Base-by-base conservation (phyloP, 2,797 vertebrate genomes). In the Aphelocoma californica region DNA sequence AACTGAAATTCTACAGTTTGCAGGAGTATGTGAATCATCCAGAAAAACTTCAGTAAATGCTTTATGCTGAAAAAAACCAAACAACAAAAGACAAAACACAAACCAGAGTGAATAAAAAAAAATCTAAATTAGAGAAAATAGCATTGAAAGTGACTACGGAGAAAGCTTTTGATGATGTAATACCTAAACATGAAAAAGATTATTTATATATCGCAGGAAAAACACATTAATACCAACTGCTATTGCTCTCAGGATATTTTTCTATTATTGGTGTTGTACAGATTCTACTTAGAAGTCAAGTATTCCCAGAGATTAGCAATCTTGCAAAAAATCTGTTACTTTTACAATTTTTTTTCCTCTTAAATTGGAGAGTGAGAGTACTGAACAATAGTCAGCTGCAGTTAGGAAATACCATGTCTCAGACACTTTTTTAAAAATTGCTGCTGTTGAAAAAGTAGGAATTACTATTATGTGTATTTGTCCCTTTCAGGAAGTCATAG, bases 21-120 rank as follows among this genome's bases (percentile, higher is more conserved):
- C 97, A 73, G 99, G 99, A 66, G 98, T 98, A 84, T 98, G 98
- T 28, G 98, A 98, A 95, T 99, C 99, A 86, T 99, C 99, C 58
- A 99, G 98, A 95, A 99, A 99, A 86, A 99, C 98, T 97, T 99
- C 99, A 31, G 99, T 98, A 96, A 99, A 99, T 45, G 99, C 99
- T 94, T 99, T 99, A 96, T 99, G 99, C 99, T 99, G 97, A 72
- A 92, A 61, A 60, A 36, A 36, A 65, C 0, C 25, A 47, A 47
- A 54, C 6, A 66, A 58, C 6, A 67, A 51, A 50, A 36, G 26
- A 32, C 21, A 61, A 78, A 69, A 47, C 25, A 86, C 42, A 78
- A 42, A 54, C 12, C 47, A 94, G 66, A 75, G 18, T 50, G 32
- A 65, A 71, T 16, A 19, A 7, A 42, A 78, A 78, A 3, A 9